These are phyloP conservation scores for Odontamblyopus rebecca DNA, from an alignment of 2,797 vertebrate genomes.

Conservation along the genomic window DNA sequence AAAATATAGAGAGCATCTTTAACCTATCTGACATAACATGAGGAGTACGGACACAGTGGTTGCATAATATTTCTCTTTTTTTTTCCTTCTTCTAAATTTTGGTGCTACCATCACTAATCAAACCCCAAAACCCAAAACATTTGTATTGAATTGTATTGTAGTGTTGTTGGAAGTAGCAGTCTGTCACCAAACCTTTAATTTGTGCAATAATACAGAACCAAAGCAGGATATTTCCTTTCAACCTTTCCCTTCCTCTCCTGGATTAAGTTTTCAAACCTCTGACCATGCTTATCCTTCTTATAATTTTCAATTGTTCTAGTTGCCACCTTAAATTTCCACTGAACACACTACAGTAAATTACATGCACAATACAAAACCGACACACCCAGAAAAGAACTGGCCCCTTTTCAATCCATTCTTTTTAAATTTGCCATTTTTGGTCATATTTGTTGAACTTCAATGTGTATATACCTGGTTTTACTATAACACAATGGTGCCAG, in stretches of 20 bases:
- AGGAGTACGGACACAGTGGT: not conserved
- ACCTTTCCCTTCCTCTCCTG: conserved; percentile 25
- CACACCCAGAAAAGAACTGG: conserved; percentile 36
- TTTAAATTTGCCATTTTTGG: conserved; percentile 67
- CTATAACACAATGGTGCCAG: conserved; percentile 55
- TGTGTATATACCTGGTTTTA: conserved; percentile 57
- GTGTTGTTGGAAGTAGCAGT: not conserved
- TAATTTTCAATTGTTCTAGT: conserved; percentile 30
- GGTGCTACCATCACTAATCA: not conserved
- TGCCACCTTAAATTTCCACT: conserved; percentile 36
- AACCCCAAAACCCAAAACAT: not conserved
- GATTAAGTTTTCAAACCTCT: conserved; percentile 27
- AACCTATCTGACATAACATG: not conserved
- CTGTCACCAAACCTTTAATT: conserved; percentile 63
- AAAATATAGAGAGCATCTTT: not conserved
- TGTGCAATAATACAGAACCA: conserved; percentile 34
- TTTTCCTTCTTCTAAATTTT: not conserved
- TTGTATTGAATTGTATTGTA: not conserved
- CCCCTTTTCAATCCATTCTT: conserved; percentile 22
- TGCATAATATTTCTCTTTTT: not conserved
- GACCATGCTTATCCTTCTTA: conserved; percentile 32
- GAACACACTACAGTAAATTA: conserved; percentile 20
- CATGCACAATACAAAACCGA: conserved; percentile 17
- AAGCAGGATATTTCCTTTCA: conserved; percentile 39
- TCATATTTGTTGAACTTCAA: conserved; percentile 53